Percentiles rank a stretch among this genome's conserved stretches.
Conservation (phyloP, 2,888 invertebrate species). For the Drosophila anomalata region DNA sequence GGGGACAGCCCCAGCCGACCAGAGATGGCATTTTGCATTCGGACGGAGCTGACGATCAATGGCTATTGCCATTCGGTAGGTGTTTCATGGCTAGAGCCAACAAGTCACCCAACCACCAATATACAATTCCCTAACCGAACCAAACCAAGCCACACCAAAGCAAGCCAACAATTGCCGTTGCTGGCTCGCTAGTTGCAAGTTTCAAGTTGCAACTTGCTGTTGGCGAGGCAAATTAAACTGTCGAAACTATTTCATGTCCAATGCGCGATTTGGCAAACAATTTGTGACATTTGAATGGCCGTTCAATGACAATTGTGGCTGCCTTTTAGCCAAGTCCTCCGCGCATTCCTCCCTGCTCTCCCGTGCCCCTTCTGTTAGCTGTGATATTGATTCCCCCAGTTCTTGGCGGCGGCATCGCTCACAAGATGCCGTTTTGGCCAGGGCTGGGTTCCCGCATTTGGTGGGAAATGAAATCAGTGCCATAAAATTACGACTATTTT, state of each 20-base stretch:
- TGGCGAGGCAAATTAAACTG: slow-evolving; percentile 81
- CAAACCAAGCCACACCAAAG: slow-evolving; percentile 46
- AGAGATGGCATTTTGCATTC: slow-evolving; percentile 61
- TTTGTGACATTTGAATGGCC: slow-evolving; percentile 83
- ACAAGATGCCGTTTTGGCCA: slow-evolving; percentile 30
- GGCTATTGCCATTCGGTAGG: slow-evolving; percentile 70
- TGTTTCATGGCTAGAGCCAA: slow-evolving; percentile 65
- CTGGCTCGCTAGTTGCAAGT: slow-evolving; percentile 14
- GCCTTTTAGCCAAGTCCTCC: slow-evolving; percentile 65
- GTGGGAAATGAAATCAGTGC: slow-evolving; percentile 53
- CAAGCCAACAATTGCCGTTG: slow-evolving; percentile 50
- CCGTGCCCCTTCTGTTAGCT: slow-evolving; percentile 8
- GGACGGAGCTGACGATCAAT: slow-evolving; percentile 66
- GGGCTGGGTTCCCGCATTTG: slow-evolving; percentile 27
- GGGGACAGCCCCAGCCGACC: slow-evolving; percentile 24
- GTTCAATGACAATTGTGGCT: slow-evolving; percentile 74
- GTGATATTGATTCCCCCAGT: slow-evolving; percentile 43
- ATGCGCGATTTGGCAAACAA: slow-evolving; percentile 80
- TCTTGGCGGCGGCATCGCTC: slow-evolving; percentile 36
- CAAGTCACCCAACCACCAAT: slow-evolving; percentile 56
- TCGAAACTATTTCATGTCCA: slow-evolving; percentile 83
- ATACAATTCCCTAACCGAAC: slow-evolving; percentile 13
- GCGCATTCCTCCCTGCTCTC: slow-evolving; percentile 23
- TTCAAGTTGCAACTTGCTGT: slow-evolving; percentile 27
- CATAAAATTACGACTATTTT: slow-evolving; percentile 32